Base-by-base conservation (phyloP, 2,888 invertebrate species). In the Thalpophila matura region DNA sequence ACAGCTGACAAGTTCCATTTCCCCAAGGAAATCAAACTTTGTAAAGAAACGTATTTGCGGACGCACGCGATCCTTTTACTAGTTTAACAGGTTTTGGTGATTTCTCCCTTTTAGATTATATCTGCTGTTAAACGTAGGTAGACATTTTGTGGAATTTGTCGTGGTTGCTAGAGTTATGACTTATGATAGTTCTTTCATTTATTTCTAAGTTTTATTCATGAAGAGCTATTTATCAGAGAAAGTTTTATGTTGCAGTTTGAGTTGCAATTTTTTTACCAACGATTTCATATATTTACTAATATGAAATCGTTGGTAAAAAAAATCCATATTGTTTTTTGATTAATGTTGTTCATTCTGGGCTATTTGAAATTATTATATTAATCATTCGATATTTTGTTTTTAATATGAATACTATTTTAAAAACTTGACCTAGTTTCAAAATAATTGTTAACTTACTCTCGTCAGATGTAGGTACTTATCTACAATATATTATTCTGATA, bases 21-120 rank as follows among this genome's bases (percentile, higher is more conserved):
- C 68, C 77, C 59, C 29, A 22, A 64, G 74, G 72, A 79, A 77
- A 79, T 69, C 31, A 57, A 69, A 71, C 35, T 71, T 65, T 54
- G 49, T 45, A 50, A 53, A 58, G 49, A 62, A 59, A 38, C 46
- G 12, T 43, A 33, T 58, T 54, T 61, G 77, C 53, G 64, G 58
- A 64, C 57, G 50, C 57, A 49, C 59, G 59, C 69, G 46, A 65
- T 74, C 57, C 65, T 77, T 69, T 51, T 60, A 70, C 74, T 56
- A 66, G 78, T 63, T 54, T 63, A 76, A 56, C 76, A 53, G 65
- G 67, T 69, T 73, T 55, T 58, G 60, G 53, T 47, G 70, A 56
- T 70, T 65, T 67, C 57, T 63, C 70, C 70, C 65, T 58, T 68
- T 61, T 57, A 57, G 46, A 57, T 58, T 55, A 40, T 49, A 55